phyloP scores from a whole-genome alignment of 2,113 vertebrate genomes.

The Petromus typicus region DNA sequence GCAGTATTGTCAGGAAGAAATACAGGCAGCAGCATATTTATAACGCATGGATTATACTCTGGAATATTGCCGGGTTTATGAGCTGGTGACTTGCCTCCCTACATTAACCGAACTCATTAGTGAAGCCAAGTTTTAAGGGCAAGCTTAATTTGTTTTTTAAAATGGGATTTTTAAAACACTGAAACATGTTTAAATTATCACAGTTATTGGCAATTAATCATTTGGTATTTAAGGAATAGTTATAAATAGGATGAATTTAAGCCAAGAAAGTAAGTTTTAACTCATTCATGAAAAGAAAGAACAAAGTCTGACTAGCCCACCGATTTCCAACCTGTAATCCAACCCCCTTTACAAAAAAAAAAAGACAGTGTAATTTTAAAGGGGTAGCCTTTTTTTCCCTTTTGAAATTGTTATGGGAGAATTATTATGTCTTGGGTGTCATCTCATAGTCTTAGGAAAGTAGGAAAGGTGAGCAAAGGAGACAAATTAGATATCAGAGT shows the following conservation, averaged over 20 bases:
- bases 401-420: neutral
- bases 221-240: constrained; percentile 67
- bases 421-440: neutral
- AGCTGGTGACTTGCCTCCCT: constrained; percentile 67
- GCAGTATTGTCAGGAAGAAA: constrained; percentile 26
- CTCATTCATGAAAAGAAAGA: constrained; percentile 38
- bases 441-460: neutral
- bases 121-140: constrained; percentile 77
- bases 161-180: constrained; percentile 68
- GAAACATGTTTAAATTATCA: constrained; percentile 64
- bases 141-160: constrained; percentile 79
- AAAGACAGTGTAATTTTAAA: constrained; percentile 43
- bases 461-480: neutral
- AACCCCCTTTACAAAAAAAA: neutral
- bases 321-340: constrained; percentile 19
- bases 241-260: constrained; percentile 55
- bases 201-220: constrained; percentile 72
- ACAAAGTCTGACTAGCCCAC: constrained; percentile 3
- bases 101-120: constrained; percentile 80
- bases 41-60: constrained; percentile 53
- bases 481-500: neutral
- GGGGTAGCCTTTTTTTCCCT: neutral
- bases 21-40: constrained; percentile 40
- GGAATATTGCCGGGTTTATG: constrained; percentile 73
- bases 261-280: constrained; percentile 44